These are phyloP conservation scores for Ginglymostoma cirratum DNA, from an alignment of 2,113 vertebrate species.

Conservation along the genomic window DNA sequence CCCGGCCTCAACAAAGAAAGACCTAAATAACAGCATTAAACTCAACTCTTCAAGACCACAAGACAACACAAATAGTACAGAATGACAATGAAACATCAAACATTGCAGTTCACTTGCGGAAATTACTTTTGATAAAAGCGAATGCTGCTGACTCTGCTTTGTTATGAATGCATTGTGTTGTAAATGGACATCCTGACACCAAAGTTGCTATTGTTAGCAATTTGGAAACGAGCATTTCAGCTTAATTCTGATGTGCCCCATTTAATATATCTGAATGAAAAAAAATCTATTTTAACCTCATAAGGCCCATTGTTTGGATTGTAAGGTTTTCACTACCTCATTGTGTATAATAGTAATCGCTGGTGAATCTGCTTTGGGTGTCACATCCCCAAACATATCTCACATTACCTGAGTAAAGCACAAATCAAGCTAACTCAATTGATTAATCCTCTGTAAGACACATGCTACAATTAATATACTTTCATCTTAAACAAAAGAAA, in stretches of 20 bases:
- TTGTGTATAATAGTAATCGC: not conserved
- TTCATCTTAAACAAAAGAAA: not conserved
- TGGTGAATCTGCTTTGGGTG: not conserved
- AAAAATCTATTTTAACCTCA: not conserved
- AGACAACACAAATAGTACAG: not conserved
- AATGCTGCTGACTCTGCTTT: not conserved
- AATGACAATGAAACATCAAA: not conserved
- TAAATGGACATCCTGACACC: not conserved
- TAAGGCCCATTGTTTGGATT: not conserved
- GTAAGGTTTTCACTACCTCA: not conserved
- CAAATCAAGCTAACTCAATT: not conserved
- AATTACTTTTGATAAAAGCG: not conserved
- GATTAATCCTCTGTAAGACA: not conserved
- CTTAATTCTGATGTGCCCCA: not conserved
- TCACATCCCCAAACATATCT: not conserved
- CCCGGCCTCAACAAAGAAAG: not conserved
- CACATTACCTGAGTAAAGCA: not conserved
- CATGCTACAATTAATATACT: not conserved
- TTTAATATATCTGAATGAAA: not conserved
- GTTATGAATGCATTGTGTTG: not conserved
- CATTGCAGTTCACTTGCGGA: not conserved
- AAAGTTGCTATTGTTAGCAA: not conserved
- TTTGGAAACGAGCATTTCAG: not conserved
- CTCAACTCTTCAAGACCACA: not conserved
- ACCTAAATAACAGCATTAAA: not conserved